Conservation (phyloP, 2,797 vertebrate species). For the Valencia hispanica region DNA sequence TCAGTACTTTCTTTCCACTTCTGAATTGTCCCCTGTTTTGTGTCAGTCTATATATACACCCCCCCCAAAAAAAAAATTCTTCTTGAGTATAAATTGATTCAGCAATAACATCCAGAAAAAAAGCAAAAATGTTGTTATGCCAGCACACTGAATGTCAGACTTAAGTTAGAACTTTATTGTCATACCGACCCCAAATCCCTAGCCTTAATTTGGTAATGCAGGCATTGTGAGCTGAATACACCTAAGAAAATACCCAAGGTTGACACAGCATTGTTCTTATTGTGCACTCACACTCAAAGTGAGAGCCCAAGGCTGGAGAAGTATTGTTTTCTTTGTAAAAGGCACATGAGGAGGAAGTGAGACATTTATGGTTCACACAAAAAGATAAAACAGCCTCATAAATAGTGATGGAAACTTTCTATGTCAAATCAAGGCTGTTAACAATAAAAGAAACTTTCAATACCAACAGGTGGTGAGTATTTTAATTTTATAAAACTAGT, state of each 20-base stretch:
- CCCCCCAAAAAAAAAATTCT: neutral
- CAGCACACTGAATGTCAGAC: slow-evolving; percentile 9
- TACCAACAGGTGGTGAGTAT: slow-evolving; percentile 38
- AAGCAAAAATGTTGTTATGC: neutral
- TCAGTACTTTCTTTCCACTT: neutral
- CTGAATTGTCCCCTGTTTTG: neutral
- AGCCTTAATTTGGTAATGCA: slow-evolving; percentile 50
- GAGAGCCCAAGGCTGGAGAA: slow-evolving; percentile 49
- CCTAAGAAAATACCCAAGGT: slow-evolving; percentile 63
- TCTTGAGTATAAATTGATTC: neutral
- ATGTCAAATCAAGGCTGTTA: neutral
- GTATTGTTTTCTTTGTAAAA: slow-evolving; percentile 59
- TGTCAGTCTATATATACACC: neutral
- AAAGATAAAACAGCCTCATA: slow-evolving; percentile 14
- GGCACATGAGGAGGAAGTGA: slow-evolving; percentile 49
- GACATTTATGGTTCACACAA: slow-evolving; percentile 29
- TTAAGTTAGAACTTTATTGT: slow-evolving; percentile 18
- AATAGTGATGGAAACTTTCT: neutral
- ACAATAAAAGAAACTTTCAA: neutral
- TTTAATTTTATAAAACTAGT: slow-evolving; percentile 83
- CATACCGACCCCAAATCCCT: neutral
- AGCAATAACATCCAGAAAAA: neutral
- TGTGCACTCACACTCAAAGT: slow-evolving; percentile 26
- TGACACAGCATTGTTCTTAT: slow-evolving; percentile 65
- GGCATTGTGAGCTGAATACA: slow-evolving; percentile 38